Conservation (phyloP, 2,888 invertebrate species). For the Nemoura dubitans region DNA sequence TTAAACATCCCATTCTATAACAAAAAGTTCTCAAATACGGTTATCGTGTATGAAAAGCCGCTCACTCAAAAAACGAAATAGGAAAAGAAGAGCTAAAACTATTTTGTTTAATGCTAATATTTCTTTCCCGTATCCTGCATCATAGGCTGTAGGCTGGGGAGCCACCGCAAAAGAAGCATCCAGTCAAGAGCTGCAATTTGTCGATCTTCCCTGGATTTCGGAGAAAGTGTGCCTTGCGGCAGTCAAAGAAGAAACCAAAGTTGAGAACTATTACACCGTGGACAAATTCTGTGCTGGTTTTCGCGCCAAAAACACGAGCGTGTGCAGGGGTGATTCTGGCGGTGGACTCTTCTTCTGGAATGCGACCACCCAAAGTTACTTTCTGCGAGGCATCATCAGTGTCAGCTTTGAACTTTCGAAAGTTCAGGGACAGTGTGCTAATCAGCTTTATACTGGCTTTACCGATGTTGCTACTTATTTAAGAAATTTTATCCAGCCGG, state of each 20-base stretch:
- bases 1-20: too few species aligned
- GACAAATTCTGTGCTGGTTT: not conserved
- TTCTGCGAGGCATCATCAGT: not conserved
- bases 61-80: too few species aligned
- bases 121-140: too few species aligned
- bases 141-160: not conserved
- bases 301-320: conserved; percentile 59
- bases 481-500: not conserved
- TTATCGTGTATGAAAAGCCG: too few species aligned
- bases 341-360: conserved; percentile 59
- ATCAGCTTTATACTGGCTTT: not conserved
- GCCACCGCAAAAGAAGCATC: not conserved
- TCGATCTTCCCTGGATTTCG: not conserved
- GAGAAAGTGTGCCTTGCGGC: not conserved
- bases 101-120: too few species aligned
- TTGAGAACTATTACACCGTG: not conserved
- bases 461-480: not conserved
- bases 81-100: too few species aligned
- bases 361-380: not conserved
- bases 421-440: not conserved
- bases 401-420: not conserved
- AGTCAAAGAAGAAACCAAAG: not conserved
- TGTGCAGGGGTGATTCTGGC: conserved; percentile 63
- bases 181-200: not conserved
- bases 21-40: too few species aligned